Conservation (phyloP, 1,140 invertebrate species). For the Ostrea edulis region DNA sequence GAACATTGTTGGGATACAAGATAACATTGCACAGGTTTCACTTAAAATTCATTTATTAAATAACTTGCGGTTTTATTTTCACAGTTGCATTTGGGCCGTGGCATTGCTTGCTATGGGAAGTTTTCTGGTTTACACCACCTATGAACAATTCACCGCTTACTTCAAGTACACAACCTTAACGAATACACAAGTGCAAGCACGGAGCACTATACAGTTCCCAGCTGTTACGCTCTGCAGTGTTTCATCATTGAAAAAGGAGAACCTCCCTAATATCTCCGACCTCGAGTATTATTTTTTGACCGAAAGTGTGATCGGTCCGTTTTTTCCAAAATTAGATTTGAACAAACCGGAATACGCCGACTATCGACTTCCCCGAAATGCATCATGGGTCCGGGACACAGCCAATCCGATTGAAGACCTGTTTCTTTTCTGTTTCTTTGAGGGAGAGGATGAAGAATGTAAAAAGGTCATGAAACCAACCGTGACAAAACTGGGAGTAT, state of each 20-base stretch:
- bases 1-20: too few species aligned
- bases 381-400: slow-evolving; percentile 6
- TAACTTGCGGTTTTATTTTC: background rate
- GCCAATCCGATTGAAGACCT: background rate
- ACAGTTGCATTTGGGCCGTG: slow-evolving; percentile 23
- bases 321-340: background rate
- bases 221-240: slow-evolving; percentile 41
- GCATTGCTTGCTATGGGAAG: slow-evolving; percentile 39
- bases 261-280: background rate
- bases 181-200: slow-evolving; percentile 29
- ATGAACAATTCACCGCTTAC: slow-evolving; percentile 24
- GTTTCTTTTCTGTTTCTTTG: background rate
- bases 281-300: slow-evolving; percentile 22
- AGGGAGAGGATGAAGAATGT: background rate
- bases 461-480: background rate
- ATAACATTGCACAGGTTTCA: too few species aligned
- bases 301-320: slow-evolving; percentile 24
- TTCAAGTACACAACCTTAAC: slow-evolving; percentile 27
- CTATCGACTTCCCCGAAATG: background rate
- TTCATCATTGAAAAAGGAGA: slow-evolving; percentile 7
- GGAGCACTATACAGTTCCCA: slow-evolving; percentile 14
- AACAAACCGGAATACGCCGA: background rate
- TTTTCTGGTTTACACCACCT: slow-evolving; percentile 24
- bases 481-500: slow-evolving; percentile 48
- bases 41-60: too few species aligned